Base-by-base conservation (phyloP, 2,888 invertebrate species). In the Tenthredo livida region DNA sequence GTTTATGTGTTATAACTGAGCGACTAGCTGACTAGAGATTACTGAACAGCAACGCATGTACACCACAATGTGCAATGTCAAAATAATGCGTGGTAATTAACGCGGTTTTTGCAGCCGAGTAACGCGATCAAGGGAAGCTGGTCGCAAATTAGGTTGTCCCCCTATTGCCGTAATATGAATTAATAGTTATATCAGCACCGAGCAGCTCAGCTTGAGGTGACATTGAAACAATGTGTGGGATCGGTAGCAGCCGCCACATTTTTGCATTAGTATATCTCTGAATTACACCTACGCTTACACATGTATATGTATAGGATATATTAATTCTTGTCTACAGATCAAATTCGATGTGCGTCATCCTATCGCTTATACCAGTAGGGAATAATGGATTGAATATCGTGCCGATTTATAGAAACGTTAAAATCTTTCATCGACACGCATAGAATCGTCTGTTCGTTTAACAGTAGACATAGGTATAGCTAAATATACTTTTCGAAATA, bases 181-280 rank as follows among this genome's bases (percentile, higher is more conserved):
- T 67, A 67, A 67, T 67, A 67, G 29, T 67, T 77, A 54, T 77
- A 50, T 54, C 29, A 25, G 50, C 77, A 17, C 1, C 50, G 50
- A 17, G 75, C 21, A 7, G 70, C 17, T 3, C 10, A 21, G 40
- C n/a, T 37, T 37, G 50, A 77, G 77, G 77, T 77, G 77, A 77
- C 77, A 77, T 77, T 77, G 77, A 77, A 77, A 77, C 21, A 33
- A 33, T 29, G 77, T 77, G 77, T 77, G 77, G 77, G 77, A 77
- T 50, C 77, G 33, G 29, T 54, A 1, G 9, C 17, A 29, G 50
- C 33, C 12, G 25, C n/a, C 21, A 43, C 37, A 43, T 43, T 73
- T 73, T 43, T 43, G 72, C 43, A 73, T 21, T 21, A 43, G n/a
- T 43, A 73, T 43, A 73, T 43, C 72, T 33, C 25, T 29, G 33